These are phyloP conservation scores for Fistularia commersonii DNA, from an alignment of 2,797 vertebrate species.

Conservation along the genomic window DNA sequence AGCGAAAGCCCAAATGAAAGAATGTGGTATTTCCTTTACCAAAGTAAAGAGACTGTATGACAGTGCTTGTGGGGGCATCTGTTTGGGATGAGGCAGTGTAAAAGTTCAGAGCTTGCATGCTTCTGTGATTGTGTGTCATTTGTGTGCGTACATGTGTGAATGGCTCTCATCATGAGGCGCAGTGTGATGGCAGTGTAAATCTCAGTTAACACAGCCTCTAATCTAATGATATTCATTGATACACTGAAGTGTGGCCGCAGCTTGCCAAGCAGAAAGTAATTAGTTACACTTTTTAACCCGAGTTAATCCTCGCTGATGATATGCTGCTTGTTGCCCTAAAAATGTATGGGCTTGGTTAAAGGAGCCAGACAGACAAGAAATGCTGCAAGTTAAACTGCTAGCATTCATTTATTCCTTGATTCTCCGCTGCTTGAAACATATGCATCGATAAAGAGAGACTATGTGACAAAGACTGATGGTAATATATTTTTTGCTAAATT, in stretches of 20 bases:
- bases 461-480: no score
- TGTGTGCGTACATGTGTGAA: background rate
- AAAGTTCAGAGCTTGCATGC: background rate
- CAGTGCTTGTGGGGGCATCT: no score
- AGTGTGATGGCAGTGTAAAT: constrained; percentile 22
- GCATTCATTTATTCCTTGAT: background rate
- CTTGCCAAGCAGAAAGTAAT: constrained; percentile 55
- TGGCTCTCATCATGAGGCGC: constrained; percentile 7
- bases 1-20: no score
- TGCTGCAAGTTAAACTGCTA: background rate
- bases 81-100: background rate
- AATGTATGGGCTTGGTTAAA: constrained; percentile 30
- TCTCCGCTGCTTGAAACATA: background rate
- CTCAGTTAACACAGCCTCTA: constrained; percentile 39
- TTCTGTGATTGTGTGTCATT: background rate
- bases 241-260: constrained; percentile 41
- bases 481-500: no score
- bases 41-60: no score
- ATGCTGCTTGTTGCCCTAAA: constrained; percentile 39
- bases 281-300: constrained; percentile 54
- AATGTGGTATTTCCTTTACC: no score
- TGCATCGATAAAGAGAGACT: background rate
- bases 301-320: constrained; percentile 49
- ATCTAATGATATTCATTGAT: constrained; percentile 59
- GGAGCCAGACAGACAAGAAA: constrained; percentile 1